Conservation (phyloP, 2,797 vertebrate species). For the Periophthalmus magnuspinnatus region DNA sequence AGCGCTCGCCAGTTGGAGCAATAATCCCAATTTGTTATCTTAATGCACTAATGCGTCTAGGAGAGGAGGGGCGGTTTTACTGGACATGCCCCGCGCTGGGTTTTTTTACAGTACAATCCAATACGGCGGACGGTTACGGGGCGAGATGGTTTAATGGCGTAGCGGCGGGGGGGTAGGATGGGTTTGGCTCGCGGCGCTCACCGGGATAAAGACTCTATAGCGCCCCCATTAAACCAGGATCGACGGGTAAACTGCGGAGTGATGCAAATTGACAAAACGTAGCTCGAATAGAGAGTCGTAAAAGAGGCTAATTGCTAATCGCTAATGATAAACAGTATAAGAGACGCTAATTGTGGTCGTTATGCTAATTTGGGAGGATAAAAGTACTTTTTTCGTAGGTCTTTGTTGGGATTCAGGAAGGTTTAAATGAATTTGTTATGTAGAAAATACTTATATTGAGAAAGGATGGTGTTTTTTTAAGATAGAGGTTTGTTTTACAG, state of each 20-base stretch:
- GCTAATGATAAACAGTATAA: constrained; percentile 25
- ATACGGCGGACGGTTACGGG: constrained; percentile 37
- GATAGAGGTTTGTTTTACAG: not conserved
- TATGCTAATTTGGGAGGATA: not conserved
- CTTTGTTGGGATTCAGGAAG: not conserved
- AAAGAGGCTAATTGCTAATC: constrained; percentile 20
- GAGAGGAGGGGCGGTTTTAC: constrained; percentile 10
- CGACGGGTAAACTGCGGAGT: constrained; percentile 48
- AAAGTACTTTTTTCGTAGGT: not conserved
- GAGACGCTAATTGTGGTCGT: constrained; percentile 2
- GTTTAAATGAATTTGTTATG: not conserved
- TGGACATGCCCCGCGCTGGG: constrained; percentile 17
- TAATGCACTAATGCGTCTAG: constrained; percentile 13
- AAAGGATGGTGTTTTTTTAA: not conserved
- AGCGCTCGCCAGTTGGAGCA: constrained; percentile 10
- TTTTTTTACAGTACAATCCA: constrained; percentile 38
- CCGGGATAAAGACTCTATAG: constrained; percentile 43
- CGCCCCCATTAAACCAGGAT: constrained; percentile 57
- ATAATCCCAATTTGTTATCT: constrained; percentile 33
- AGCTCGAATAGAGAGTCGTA: constrained; percentile 16
- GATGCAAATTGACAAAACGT: constrained; percentile 45
- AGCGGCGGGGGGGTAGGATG: constrained; percentile 16
- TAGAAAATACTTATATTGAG: not conserved
- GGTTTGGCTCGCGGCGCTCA: constrained; percentile 36
- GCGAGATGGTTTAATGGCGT: constrained; percentile 44